Evolutionary conservation across 2,888 invertebrate genomes (phyloP).

Genomic region (Philopedon plagiatum): DNA sequence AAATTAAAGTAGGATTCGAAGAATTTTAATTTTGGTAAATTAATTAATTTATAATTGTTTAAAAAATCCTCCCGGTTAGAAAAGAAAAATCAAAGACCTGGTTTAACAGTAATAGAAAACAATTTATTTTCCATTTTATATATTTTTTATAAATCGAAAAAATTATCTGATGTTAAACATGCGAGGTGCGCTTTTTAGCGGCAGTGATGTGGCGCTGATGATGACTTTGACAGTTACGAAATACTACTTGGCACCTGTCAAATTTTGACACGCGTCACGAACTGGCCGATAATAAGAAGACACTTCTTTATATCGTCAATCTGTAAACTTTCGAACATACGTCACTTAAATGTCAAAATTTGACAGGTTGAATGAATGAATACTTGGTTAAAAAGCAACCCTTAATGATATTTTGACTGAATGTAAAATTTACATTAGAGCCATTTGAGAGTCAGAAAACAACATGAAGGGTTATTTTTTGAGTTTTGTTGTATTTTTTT

Average conservation of each 20-base stretch:
- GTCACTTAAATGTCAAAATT: constrained; percentile 24
- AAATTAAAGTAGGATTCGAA: no score
- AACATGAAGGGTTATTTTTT: constrained; percentile 46
- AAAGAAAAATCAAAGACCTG: constrained; percentile 54
- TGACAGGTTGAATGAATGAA: background rate
- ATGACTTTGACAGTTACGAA: constrained; percentile 24
- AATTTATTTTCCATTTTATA: constrained; percentile 59
- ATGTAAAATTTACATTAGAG: constrained; percentile 62
- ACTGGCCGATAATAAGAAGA: no score
- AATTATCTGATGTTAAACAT: constrained; percentile 52
- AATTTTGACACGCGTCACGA: background rate
- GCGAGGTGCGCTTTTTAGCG: constrained; percentile 56
- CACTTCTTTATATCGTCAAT: no score
- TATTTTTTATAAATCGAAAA: constrained; percentile 52
- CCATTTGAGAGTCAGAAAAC: constrained; percentile 56
- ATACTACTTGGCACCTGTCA: background rate
- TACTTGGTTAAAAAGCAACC: constrained; percentile 42
- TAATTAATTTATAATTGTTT: no score
- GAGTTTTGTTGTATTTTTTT: constrained; percentile 18
- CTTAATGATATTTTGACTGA: constrained; percentile 40
- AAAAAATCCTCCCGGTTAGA: no score
- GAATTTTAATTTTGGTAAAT: no score
- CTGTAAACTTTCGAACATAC: no score
- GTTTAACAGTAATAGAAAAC: constrained; percentile 64
- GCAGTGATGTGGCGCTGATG: constrained; percentile 51